Percentiles rank a stretch among this genome's conserved stretches.
Conservation (phyloP, 2,888 invertebrate genomes). For the Desoria tigrina region DNA sequence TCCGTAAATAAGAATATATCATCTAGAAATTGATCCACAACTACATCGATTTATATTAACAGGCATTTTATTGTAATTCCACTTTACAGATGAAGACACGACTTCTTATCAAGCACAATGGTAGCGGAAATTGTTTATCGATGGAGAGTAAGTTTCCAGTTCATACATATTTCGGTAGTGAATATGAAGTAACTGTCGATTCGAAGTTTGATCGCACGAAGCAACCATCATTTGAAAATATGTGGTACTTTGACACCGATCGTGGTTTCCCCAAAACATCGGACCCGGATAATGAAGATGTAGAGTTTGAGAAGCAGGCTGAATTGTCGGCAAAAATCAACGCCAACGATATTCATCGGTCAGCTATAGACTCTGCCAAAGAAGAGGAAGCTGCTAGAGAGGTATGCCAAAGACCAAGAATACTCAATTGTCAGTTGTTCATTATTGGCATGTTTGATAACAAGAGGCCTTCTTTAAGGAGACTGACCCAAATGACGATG, state of each 20-base stretch:
- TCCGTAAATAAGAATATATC: conserved; percentile 28
- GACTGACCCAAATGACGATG: conserved; percentile 20
- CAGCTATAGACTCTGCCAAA: conserved; percentile 32
- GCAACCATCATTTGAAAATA: conserved; percentile 40
- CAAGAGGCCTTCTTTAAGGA: conserved; percentile 1
- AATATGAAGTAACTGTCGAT: conserved; percentile 48
- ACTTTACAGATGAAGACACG: conserved; percentile 23
- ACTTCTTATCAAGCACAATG: conserved; percentile 45
- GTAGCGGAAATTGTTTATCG: conserved; percentile 47
- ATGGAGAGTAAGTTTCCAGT: conserved; percentile 44
- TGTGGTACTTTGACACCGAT: conserved; percentile 51
- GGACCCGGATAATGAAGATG: conserved; percentile 20
- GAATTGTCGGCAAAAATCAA: conserved; percentile 41
- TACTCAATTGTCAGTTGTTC: too few species aligned
- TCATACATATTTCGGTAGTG: conserved; percentile 49
- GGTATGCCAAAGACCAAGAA: too few species aligned
- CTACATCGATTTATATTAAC: conserved; percentile 1
- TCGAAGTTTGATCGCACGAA: conserved; percentile 39
- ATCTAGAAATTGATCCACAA: neutral
- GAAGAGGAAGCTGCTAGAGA: conserved; percentile 17
- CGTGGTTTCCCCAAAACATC: conserved; percentile 24
- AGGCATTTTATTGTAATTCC: neutral
- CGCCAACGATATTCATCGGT: conserved; percentile 33
- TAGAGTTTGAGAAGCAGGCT: conserved; percentile 36
- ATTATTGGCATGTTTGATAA: too few species aligned